Conservation (phyloP, 2,888 invertebrate species). For the Thumatha senex region DNA sequence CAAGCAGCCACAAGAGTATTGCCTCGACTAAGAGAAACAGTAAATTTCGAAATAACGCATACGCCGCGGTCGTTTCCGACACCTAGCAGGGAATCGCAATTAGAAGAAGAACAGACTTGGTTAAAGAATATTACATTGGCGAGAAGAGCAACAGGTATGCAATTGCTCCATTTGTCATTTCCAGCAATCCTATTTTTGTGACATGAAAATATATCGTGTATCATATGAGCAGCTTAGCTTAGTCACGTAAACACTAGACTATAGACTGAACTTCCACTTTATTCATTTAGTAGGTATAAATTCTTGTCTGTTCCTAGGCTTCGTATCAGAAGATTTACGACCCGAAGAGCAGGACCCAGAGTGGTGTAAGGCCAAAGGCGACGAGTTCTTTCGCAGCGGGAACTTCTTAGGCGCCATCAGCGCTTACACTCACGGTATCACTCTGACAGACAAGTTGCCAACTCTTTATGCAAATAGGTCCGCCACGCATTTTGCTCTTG, state of each 20-base stretch:
- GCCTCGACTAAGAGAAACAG: constrained; percentile 83
- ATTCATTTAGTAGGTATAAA: too few species aligned
- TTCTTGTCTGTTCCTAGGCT: constrained; percentile 71
- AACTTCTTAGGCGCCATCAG: constrained; percentile 92
- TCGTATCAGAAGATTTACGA: constrained; percentile 87
- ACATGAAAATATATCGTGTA: too few species aligned
- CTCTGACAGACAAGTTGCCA: constrained; percentile 87
- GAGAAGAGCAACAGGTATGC: constrained; percentile 81
- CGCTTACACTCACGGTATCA: constrained; percentile 91
- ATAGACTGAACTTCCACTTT: too few species aligned
- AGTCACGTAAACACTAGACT: too few species aligned
- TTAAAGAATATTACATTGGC: constrained; percentile 90
- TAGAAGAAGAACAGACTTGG: constrained; percentile 90
- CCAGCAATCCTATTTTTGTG: too few species aligned
- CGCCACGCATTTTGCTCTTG: constrained; percentile 89
- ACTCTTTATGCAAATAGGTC: constrained; percentile 90
- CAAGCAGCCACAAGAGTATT: constrained; percentile 65
- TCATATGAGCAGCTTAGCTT: too few species aligned
- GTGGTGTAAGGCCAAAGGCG: constrained; percentile 92
- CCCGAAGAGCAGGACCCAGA: constrained; percentile 92
- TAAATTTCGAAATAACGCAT: constrained; percentile 86
- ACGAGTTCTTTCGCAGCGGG: constrained; percentile 88
- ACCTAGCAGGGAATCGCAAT: constrained; percentile 89
- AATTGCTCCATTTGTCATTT: neutral
- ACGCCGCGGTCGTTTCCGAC: constrained; percentile 91